Conservation (phyloP, 2,113 vertebrate genomes). For the Himantopus leucocephalus region DNA sequence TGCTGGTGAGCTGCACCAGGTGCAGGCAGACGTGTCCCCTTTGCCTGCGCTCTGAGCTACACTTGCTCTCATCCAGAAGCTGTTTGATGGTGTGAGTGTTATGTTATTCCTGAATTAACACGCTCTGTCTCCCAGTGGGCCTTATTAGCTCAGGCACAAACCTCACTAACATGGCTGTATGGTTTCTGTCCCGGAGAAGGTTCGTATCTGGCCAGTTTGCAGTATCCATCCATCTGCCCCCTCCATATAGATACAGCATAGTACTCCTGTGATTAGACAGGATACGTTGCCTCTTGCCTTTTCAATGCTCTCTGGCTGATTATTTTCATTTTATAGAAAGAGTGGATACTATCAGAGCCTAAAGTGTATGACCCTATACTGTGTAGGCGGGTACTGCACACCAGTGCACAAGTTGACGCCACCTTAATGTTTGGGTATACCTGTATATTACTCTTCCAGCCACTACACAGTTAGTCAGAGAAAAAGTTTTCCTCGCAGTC, state of each 20-base stretch:
- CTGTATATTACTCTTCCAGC: background rate
- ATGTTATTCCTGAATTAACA: slow-evolving; percentile 55
- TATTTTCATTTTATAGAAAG: background rate
- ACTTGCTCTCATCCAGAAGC: slow-evolving; percentile 46
- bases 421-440: background rate
- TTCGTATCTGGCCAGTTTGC: background rate
- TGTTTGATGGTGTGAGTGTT: background rate
- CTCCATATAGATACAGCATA: background rate
- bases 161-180: slow-evolving; percentile 28
- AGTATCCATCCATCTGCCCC: slow-evolving; percentile 38
- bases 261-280: background rate
- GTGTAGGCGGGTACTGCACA: background rate
- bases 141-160: slow-evolving; percentile 56
- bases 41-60: background rate
- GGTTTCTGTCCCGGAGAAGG: slow-evolving; percentile 29
- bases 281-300: background rate
- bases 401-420: background rate
- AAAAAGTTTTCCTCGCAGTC: background rate
- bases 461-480: background rate
- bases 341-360: background rate
- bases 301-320: background rate
- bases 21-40: background rate
- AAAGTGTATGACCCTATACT: background rate
- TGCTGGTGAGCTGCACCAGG: fast-evolving
- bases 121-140: slow-evolving; percentile 39